Base-by-base conservation (phyloP, 1,140 invertebrate species). In the Gonioctena quinquepunctata region DNA sequence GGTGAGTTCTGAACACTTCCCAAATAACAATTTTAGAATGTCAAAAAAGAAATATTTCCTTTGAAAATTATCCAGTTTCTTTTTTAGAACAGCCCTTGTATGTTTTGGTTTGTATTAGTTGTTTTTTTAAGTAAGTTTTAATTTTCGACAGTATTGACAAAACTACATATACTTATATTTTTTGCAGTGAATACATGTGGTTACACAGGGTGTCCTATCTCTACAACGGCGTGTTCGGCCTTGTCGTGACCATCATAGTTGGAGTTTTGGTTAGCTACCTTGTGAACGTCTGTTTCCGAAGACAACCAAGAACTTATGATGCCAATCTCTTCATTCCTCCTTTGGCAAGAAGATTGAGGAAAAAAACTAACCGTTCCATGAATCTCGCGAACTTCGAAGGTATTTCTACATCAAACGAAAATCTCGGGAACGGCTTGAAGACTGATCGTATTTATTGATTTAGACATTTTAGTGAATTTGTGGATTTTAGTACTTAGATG, bases 181-280 rank as follows among this genome's bases (percentile, higher is more conserved):
- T 50, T 81, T 80, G 25, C 61, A 81, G 78, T 59, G 80, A 88
- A 22, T 91, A 90, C 75, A 88, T 90, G 77, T 90, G 89, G 79
- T 78, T 92, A 11, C 93, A 94, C 77, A 86, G 90, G 68, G 85
- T 97, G 11, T 96, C 95, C 0, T 97, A 97, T 79, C 89, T 96
- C 87, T 97, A 95, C 92, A 93, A 92, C 79, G 87, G 90, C 3
- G 87, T 90, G 0, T 83, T 94, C 54, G 93, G 92, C 59, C 89
- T 92, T 69, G 2, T 87, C 0, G 77, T 90, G 0, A 89, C 93
- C 1, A 77, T 93, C 2, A 26, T 91, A 0, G 73, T 93, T 61
- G 92, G 92, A n/a, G 82, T 88, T 27, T n/a, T 91, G 0, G 78
- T 89, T 1, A 90, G 89, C 87, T 13, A 75, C 81, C 42, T 82